Evolutionary conservation across 2,888 invertebrate species (phyloP), one percentile per base, ranked within the genome.

Genomic region (Geotrupes spiniger): DNA sequence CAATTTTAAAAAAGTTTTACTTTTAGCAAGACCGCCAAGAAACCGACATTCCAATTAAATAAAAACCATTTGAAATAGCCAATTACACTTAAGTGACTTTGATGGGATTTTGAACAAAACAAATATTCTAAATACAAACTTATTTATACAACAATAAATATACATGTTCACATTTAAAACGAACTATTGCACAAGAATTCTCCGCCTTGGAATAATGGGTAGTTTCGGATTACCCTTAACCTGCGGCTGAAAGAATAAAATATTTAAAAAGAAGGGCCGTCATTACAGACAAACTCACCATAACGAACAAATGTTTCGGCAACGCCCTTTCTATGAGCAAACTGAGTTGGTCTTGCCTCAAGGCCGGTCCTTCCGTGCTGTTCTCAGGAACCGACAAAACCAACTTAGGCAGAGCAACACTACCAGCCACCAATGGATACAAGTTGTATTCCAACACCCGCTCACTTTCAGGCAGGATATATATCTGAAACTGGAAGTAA

Each of bases 341-440:
- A 53, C 77, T 70, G 33, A 81, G 70, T 61, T 80, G 76, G 46
- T 69, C 73, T 60, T 74, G 76, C 53, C 69, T 69, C 43, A 78
- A 54, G 54, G 72, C 59, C 1, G 69, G 61, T n/a, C 65, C 64
- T 48, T 72, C 73, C 2, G 63, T 57, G 40, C 63, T 60, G 36
- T 62, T 64, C 51, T 78, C 78, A 1, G 79, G 68, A 17, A 80
- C 64, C 11, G 74, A 74, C 27, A 81, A 74, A 67, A 76, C 74
- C 67, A 82, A 72, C 62, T 78, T 75, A 1, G 89, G 88, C 46
- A 88, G 78, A 2, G 78, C 76, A n/a, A 87, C 84, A 66, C 82
- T 82, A 2, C 90, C 90, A 6, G 88, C 79, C 38, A 84, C 76
- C 57, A 89, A 74, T 0, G 92, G 92, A 61, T 89, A 87, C 51